These are phyloP conservation scores for Cabera pusaria DNA, from an alignment of 2,888 invertebrate genomes.

Conservation along the genomic window DNA sequence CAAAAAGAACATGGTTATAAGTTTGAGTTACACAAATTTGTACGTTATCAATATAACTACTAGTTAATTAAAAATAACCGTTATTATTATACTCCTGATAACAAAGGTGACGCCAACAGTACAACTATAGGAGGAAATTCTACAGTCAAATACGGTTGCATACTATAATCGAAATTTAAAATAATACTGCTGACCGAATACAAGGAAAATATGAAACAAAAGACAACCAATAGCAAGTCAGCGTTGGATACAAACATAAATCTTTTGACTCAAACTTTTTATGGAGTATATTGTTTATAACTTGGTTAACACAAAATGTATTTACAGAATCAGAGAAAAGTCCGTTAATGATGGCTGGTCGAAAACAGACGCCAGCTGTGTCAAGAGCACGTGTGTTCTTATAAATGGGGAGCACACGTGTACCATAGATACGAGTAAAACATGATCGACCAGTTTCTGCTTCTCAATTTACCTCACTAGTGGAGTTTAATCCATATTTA, in stretches of 20 bases:
- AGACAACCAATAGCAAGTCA: background rate
- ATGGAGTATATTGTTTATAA: constrained; percentile 2
- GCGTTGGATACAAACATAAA: constrained; percentile 1
- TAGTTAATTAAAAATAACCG: constrained; percentile 12
- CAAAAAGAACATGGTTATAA: too few species aligned
- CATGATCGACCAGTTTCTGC: constrained; percentile 3
- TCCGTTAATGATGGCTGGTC: constrained; percentile 25
- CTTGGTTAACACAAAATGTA: constrained; percentile 11
- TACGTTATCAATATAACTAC: too few species aligned
- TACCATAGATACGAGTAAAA: constrained; percentile 17
- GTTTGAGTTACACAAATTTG: too few species aligned
- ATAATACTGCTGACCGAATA: constrained; percentile 17
- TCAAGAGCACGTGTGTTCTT: constrained; percentile 55
- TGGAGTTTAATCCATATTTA: constrained; percentile 14
- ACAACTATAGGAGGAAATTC: too few species aligned
- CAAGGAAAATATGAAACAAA: constrained; percentile 3
- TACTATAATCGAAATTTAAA: constrained; percentile 12
- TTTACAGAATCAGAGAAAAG: constrained; percentile 22
- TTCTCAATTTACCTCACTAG: too few species aligned
- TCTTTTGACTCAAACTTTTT: constrained; percentile 1
- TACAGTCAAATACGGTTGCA: constrained; percentile 6
- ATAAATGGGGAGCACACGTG: constrained; percentile 21
- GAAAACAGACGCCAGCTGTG: constrained; percentile 52
- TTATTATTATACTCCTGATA: constrained; percentile 17
- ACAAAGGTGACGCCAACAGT: constrained; percentile 15